Evolutionary conservation across 2,888 invertebrate species (phyloP), one percentile per base, ranked within the genome.

Genomic region (Falcaria lacertinaria): DNA sequence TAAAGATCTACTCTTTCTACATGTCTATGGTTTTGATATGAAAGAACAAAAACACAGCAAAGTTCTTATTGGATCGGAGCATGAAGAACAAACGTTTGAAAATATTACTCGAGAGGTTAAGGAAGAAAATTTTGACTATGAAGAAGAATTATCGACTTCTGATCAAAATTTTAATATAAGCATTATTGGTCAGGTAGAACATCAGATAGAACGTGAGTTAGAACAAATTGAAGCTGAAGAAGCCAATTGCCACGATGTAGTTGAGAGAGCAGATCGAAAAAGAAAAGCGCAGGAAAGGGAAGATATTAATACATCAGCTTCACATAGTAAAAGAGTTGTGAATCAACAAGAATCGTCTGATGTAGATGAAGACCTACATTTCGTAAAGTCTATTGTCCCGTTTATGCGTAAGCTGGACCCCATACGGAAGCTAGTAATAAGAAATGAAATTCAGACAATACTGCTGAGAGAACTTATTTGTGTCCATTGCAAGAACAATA

Each of bases 361-460:
- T 42, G 48, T 0, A 44, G 46, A 60, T 7, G 64, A 64, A 33
- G 64, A 67, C 22, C 39, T 64, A 13, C 45, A 57, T 42, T 68
- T 68, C 15, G 54, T 59, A 0, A 64, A 64, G 33, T 64, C 69
- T 25, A 45, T 68, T 35, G 63, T 68, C 0, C 65, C 66, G 1
- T 68, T 47, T 38, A 33, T 68, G 34, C 63, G 45, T 19, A 63
- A 49, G 32, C 39, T 68, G 34, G 63, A 47, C 35, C 69, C 68
- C 3, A 41, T 68, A 0, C 57, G 54, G 34, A 68, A 68, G 19
- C 34, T 68, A 8, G 43, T 68, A 32, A 62, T 68, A 0, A 52
- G 68, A 4, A 68, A 66, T 45, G 69, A 68, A 34, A 64, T 68
- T 25, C 68, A 68, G 33, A 64, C 15, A 16, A 44, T 68, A 14